Evolutionary conservation across 2,113 vertebrate species (phyloP), one percentile per base, ranked within the genome.

Genomic region (Ancistrus triradiatus): DNA sequence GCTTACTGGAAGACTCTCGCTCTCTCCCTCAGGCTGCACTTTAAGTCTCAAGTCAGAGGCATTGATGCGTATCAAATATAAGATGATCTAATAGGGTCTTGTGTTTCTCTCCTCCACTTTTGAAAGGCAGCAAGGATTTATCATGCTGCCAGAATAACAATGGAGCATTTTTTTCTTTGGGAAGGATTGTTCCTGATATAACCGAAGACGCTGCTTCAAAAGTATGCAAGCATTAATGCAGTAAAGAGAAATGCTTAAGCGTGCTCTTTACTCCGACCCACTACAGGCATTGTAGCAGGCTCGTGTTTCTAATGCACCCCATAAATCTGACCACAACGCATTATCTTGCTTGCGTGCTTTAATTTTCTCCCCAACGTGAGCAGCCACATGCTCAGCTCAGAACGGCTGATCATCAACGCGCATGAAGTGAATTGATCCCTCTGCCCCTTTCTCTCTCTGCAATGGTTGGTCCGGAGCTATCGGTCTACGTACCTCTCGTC

Each of bases 1-100:
- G 43, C 76, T 84, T 81, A 78, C 77, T 75, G 74, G 70, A 78
- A 81, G 59, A 46, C 42, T 63, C 8, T 19, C 8, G 5, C 15
- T 58, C 21, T 40, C 37, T 15, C 9, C 73, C 37, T 15, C 9
- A 73, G 78, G 57, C 70, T 72, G 68, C 42, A 63, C n/a, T 72
- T 73, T 70, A 74, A 19, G 25, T 48, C 51, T 40, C 43, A 43
- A 57, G 42, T 72, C 48, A 53, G 60, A 72, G 17, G 24, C 55
- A 68, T 35, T 47, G 62, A 59, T 63, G 42, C 53, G 31, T 42
- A 67, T 79, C 44, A 63, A 46, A 57, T 73, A 63, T 33, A 63
- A 48, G 62, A 59, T 58, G 56, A 52, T 42, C 38, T 72, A 69
- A 75, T 76, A 17, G 25, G 40, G 33, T 57, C 69, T 72, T 67